Percentiles rank a stretch among this genome's conserved stretches.
Conservation (phyloP, 2,113 vertebrate species). For the Callaeas wilsoni region DNA sequence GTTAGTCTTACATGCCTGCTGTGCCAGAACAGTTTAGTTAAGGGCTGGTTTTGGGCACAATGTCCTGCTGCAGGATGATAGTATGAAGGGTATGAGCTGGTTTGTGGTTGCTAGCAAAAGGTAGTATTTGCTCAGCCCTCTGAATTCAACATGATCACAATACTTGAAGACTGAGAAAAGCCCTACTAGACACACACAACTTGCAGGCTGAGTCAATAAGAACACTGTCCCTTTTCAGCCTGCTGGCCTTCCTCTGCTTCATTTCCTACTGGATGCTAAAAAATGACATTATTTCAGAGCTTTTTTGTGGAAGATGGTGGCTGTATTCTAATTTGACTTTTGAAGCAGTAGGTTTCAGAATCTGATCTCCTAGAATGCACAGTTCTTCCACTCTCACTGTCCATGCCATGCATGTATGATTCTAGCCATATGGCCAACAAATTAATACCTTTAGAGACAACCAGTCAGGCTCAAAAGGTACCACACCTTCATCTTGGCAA, state of each 20-base stretch:
- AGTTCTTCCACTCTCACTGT: not conserved
- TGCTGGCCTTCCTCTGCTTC: not conserved
- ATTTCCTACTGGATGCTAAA: not conserved
- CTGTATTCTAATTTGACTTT: not conserved
- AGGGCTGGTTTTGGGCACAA: not conserved
- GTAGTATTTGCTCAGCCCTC: not conserved
- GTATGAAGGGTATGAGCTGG: not conserved
- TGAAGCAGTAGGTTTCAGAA: not conserved
- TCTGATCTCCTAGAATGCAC: not conserved
- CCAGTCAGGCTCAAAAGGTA: not conserved
- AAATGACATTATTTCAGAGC: fast-evolving
- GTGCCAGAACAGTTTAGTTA: not conserved
- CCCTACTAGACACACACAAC: not conserved
- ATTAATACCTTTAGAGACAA: not conserved
- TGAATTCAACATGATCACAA: not conserved
- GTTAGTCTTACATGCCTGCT: not conserved
- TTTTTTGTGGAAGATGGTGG: not conserved
- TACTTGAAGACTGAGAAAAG: not conserved
- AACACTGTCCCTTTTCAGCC: not conserved
- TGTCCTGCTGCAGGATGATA: not conserved
- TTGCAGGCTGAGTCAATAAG: not conserved
- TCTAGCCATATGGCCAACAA: not conserved
- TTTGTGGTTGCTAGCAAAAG: not conserved
- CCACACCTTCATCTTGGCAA: not conserved
- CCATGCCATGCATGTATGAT: not conserved